Percentiles rank a stretch among this genome's conserved stretches.
These are phyloP conservation scores for Seriola aureovittata DNA, from an alignment of 2,113 vertebrate genomes.

Conservation along the genomic window DNA sequence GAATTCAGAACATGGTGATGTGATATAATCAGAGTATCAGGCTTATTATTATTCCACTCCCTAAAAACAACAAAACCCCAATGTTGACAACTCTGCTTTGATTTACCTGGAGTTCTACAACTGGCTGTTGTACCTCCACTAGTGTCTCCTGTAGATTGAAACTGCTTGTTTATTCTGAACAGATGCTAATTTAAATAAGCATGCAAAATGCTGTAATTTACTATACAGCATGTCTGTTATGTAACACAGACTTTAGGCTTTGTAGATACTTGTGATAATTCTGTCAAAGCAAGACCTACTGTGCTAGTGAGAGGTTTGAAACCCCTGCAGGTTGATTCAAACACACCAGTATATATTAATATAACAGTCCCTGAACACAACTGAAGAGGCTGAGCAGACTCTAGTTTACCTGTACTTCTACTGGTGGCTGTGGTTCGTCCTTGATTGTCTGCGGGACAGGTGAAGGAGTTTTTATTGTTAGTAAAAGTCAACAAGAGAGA, in stretches of 20 bases:
- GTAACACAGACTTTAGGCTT: neutral
- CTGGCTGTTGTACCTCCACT: constrained; percentile 38
- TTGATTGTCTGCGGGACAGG: constrained; percentile 60
- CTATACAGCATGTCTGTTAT: neutral
- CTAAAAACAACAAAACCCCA: constrained; percentile 8
- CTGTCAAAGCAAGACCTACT: neutral
- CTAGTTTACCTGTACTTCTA: constrained; percentile 47
- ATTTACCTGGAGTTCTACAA: constrained; percentile 71
- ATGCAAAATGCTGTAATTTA: constrained; percentile 1
- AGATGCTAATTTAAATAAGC: constrained; percentile 15
- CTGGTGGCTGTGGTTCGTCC: constrained; percentile 20
- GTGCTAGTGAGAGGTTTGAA: neutral
- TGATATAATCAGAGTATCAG: constrained; percentile 3
- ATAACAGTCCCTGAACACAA: neutral
- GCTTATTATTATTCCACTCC: neutral
- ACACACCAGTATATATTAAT: neutral
- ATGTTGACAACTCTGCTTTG: constrained; percentile 21
- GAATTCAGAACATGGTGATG: neutral
- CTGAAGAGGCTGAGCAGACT: constrained; percentile 2
- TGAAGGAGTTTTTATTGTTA: constrained; percentile 29
- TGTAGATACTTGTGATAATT: neutral
- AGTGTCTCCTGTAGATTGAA: constrained; percentile 63
- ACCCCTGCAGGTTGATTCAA: neutral
- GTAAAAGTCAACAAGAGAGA: constrained; percentile 15
- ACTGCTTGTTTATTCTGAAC: constrained; percentile 44